phyloP scores from a whole-genome alignment of 2,888 invertebrate species.

The Tetragnatha montana region DNA sequence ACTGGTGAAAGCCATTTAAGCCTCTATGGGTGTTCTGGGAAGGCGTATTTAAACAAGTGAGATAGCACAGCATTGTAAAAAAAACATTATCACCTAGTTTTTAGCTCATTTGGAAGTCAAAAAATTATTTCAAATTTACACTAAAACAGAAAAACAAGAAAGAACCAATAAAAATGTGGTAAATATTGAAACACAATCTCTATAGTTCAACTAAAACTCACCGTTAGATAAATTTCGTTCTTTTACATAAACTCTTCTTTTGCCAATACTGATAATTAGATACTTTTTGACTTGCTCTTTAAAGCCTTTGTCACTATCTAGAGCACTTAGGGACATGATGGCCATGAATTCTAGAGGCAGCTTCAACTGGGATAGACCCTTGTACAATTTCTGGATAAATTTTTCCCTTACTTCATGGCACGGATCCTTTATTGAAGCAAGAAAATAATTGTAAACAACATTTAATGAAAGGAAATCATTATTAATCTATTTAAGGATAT shows the following conservation, averaged over 20 bases:
- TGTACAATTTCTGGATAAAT: slow-evolving; percentile 93
- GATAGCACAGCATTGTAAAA: too few species aligned
- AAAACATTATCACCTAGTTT: too few species aligned
- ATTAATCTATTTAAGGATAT: too few species aligned
- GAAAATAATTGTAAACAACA: too few species aligned
- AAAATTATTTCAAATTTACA: too few species aligned
- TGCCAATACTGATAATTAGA: slow-evolving; percentile 89
- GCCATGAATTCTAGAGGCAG: slow-evolving; percentile 98
- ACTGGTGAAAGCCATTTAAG: too few species aligned
- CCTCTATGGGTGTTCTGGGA: too few species aligned
- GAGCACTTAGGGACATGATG: slow-evolving; percentile 91
- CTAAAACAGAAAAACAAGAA: too few species aligned
- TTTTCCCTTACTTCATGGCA: slow-evolving; percentile 83
- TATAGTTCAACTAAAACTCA: slow-evolving; percentile 9
- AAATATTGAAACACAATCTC: too few species aligned
- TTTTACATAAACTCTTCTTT: slow-evolving; percentile 92
- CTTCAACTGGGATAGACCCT: slow-evolving; percentile 82
- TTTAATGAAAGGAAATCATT: background rate
- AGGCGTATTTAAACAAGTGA: too few species aligned
- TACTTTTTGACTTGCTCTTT: slow-evolving; percentile 81
- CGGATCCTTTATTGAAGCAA: slow-evolving; percentile 75
- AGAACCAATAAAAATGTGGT: too few species aligned
- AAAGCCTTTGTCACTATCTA: slow-evolving; percentile 88
- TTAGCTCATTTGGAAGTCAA: too few species aligned
- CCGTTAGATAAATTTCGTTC: slow-evolving; percentile 70